These are phyloP conservation scores for Lagocephalus sceleratus DNA, from an alignment of 2,797 vertebrate species.

Conservation along the genomic window DNA sequence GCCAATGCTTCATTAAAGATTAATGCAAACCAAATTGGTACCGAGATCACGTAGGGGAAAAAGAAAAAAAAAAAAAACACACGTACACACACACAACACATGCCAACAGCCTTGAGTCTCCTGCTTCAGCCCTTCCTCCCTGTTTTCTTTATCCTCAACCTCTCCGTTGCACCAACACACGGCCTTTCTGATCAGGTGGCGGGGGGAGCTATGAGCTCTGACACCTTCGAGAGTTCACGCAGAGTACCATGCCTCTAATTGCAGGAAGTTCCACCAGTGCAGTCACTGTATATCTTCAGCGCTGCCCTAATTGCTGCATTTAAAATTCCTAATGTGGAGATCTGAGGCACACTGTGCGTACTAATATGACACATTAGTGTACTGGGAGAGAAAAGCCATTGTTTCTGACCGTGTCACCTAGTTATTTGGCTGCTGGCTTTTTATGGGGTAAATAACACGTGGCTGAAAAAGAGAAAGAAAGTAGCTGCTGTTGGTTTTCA, in stretches of 20 bases:
- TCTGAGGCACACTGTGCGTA: slow-evolving; percentile 56
- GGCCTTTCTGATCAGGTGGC: slow-evolving; percentile 79
- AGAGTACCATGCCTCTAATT: slow-evolving; percentile 79
- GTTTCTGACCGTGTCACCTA: slow-evolving; percentile 36
- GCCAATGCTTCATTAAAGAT: slow-evolving; percentile 82
- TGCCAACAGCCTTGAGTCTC: slow-evolving; percentile 78
- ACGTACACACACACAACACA: slow-evolving; percentile 76
- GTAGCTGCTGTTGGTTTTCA: slow-evolving; percentile 44
- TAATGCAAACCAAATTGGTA: slow-evolving; percentile 79
- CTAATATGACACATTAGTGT: slow-evolving; percentile 47
- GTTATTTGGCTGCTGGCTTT: slow-evolving; percentile 39
- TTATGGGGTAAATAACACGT: slow-evolving; percentile 42
- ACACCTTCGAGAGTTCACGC: slow-evolving; percentile 80
- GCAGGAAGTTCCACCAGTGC: slow-evolving; percentile 65
- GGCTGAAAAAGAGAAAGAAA: slow-evolving; percentile 26
- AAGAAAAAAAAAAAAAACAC: too few relatives aligned
- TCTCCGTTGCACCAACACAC: slow-evolving; percentile 47
- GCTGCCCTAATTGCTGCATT: slow-evolving; percentile 73
- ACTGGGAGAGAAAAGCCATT: slow-evolving; percentile 44
- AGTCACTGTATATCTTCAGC: slow-evolving; percentile 55
- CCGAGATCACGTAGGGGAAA: slow-evolving; percentile 81
- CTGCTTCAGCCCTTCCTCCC: slow-evolving; percentile 47
- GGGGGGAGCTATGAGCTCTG: slow-evolving; percentile 76
- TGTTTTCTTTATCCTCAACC: slow-evolving; percentile 56
- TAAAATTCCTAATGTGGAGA: slow-evolving; percentile 75